These are phyloP conservation scores for Saxidomus purpurata DNA, from an alignment of 1,140 invertebrate species.

Conservation along the genomic window DNA sequence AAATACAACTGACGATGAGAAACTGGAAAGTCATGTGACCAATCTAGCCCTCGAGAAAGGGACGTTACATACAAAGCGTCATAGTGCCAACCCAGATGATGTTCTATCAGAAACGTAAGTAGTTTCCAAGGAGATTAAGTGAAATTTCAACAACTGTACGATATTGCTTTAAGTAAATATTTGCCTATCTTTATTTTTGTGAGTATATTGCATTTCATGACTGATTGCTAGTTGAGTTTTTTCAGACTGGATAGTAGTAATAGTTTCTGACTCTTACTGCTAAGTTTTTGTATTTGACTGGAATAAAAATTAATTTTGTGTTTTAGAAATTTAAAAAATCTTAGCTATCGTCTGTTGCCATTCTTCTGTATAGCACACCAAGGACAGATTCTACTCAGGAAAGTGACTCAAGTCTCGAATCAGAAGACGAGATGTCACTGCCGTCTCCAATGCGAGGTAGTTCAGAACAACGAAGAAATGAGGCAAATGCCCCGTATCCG, in stretches of 20 bases:
- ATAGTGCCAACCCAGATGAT: slow-evolving; percentile 94
- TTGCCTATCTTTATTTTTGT: too few species aligned
- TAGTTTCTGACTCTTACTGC: too few species aligned
- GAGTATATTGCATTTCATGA: too few species aligned
- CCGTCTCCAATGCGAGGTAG: slow-evolving; percentile 59
- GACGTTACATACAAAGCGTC: slow-evolving; percentile 98
- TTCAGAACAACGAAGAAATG: slow-evolving; percentile 72
- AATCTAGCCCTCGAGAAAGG: slow-evolving; percentile 88
- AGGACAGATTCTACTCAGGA: slow-evolving; percentile 74
- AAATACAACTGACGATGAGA: slow-evolving; percentile 83
- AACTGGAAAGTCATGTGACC: slow-evolving; percentile 72
- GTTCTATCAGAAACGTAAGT: slow-evolving; percentile 78
- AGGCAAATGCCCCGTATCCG: slow-evolving; percentile 89
- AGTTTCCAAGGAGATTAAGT: too few species aligned
- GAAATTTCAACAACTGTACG: too few species aligned
- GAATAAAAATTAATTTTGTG: too few species aligned
- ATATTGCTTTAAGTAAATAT: too few species aligned
- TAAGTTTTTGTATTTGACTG: too few species aligned
- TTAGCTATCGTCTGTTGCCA: too few species aligned
- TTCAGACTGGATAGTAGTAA: too few species aligned
- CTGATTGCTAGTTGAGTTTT: too few species aligned
- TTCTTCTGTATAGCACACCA: slow-evolving; percentile 65
- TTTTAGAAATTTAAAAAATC: too few species aligned
- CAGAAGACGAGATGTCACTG: slow-evolving; percentile 77
- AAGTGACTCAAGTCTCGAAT: slow-evolving; percentile 71